Percentiles rank a stretch among this genome's conserved stretches.
Conservation (phyloP, 2,888 invertebrate genomes). For the Tribolium freemani region DNA sequence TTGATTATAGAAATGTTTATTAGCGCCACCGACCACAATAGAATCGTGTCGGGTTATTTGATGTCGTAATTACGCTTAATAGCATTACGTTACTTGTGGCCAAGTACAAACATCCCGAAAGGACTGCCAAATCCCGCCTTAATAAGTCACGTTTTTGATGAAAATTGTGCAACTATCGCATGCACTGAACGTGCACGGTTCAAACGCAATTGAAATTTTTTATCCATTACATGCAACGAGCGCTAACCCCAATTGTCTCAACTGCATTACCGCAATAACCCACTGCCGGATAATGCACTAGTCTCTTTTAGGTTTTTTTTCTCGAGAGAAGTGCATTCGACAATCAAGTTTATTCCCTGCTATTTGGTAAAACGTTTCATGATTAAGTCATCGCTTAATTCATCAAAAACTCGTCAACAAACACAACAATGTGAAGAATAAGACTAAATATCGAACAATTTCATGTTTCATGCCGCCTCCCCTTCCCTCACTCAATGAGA, state of each 20-base stretch:
- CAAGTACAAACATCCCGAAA: slow-evolving; percentile 27
- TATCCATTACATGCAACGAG: slow-evolving; percentile 25
- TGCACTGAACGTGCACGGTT: slow-evolving; percentile 29
- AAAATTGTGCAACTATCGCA: slow-evolving; percentile 37
- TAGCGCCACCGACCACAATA: slow-evolving; percentile 27
- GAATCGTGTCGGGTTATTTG: slow-evolving; percentile 38
- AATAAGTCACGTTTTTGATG: slow-evolving; percentile 38
- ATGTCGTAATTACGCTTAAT: slow-evolving; percentile 41
- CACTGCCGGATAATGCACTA: slow-evolving; percentile 16
- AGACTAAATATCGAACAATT: too few species aligned
- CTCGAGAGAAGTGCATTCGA: not conserved
- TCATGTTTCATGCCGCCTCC: too few species aligned
- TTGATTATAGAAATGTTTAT: slow-evolving; percentile 37
- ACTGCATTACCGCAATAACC: slow-evolving; percentile 34
- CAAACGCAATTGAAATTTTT: slow-evolving; percentile 32
- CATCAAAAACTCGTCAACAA: too few species aligned
- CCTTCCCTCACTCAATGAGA: too few species aligned
- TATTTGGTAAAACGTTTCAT: not conserved
- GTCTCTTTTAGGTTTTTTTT: slow-evolving; percentile 2
- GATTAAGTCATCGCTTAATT: not conserved
- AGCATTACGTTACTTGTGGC: slow-evolving; percentile 32
- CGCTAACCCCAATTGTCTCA: slow-evolving; percentile 29
- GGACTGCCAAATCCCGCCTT: slow-evolving; percentile 30
- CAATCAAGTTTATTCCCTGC: slow-evolving; percentile 17
- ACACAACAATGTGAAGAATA: too few species aligned